Base-by-base conservation (phyloP, 1,140 invertebrate genomes). In the Pissodes strobi region DNA sequence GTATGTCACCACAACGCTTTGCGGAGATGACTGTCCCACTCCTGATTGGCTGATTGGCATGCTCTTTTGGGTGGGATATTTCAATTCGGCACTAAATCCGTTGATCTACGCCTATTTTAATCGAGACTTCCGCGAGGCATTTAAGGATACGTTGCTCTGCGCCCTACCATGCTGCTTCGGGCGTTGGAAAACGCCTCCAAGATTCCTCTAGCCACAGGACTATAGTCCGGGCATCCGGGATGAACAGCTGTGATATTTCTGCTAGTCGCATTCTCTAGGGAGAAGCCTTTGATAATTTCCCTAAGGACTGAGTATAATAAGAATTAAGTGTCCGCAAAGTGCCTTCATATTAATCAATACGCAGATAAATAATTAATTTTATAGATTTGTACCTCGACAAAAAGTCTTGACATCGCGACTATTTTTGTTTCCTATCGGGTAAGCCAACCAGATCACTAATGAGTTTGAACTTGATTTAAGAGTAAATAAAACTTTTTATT, bases 51-150 rank as follows among this genome's bases (percentile, higher is more conserved):
- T 96, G 0, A 88, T 91, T 0, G 85, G 87, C n/a, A 84, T 91
- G 21, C 79, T 92, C 1, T 92, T 92, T 79, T 92, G 90, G 90
- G 90, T 91, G 69, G 90, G 90, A 30, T 92, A 91, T 81, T 94
- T 96, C 82, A 98, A 98, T 81, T 97, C 94, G n/a, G 94, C 93
- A 21, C 84, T 97, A 19, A 98, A 98, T 80, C 95, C 95, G 0
- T 83, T 97, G 58, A 97, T 98, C 72, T 99, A 99, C 82, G 95
- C 95, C 64, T 98, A 98, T 80, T 99, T 98, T 83, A 98, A 99
- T 80, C 85, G 94, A 19, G 97, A 99, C 79, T 99, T 99, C 80
- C 85, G 95, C 76, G 91, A 95, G 77, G 95, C 96, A 18, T 98
- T 98, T 80, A 94, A 93, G 78, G 93, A 96, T 77, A 96, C 93